These are phyloP conservation scores for Echinarachnius parma DNA, from an alignment of 53 echinoderm and acorn worm genomes.

Conservation along the genomic window DNA sequence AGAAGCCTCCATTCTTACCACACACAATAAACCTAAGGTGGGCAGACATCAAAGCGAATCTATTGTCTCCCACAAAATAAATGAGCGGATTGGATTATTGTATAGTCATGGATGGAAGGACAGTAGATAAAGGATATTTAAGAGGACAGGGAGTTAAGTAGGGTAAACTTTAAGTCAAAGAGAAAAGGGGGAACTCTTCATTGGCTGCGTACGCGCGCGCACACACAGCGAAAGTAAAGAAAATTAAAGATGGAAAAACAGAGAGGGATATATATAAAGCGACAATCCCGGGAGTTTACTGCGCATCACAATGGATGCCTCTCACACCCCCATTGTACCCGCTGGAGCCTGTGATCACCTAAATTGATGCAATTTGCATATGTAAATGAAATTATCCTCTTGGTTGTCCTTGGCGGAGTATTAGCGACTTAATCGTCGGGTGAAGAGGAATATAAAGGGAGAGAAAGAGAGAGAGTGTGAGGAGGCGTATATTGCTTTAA, in stretches of 20 bases:
- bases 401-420: conserved; percentile 55
- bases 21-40: too few relatives aligned
- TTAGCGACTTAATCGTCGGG: conserved; percentile 23
- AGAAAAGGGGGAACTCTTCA: too few relatives aligned
- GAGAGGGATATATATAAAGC: neutral
- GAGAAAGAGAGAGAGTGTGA: conserved; percentile 1
- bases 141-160: neutral
- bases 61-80: too few relatives aligned
- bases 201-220: neutral
- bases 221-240: neutral
- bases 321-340: conserved; percentile 43
- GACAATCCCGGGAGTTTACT: neutral
- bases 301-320: conserved; percentile 9
- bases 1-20: too few relatives aligned
- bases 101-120: neutral
- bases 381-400: conserved; percentile 79
- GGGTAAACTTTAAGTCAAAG: too few relatives aligned
- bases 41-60: too few relatives aligned
- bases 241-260: conserved; percentile 13
- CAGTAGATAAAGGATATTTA: neutral
- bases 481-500: too few relatives aligned
- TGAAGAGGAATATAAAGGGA: neutral
- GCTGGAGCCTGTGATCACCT: conserved; percentile 46
- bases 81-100: too few relatives aligned
- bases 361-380: conserved; percentile 84